Base-by-base conservation (phyloP, 2,888 invertebrate genomes). In the Gandaritis pyraliata region DNA sequence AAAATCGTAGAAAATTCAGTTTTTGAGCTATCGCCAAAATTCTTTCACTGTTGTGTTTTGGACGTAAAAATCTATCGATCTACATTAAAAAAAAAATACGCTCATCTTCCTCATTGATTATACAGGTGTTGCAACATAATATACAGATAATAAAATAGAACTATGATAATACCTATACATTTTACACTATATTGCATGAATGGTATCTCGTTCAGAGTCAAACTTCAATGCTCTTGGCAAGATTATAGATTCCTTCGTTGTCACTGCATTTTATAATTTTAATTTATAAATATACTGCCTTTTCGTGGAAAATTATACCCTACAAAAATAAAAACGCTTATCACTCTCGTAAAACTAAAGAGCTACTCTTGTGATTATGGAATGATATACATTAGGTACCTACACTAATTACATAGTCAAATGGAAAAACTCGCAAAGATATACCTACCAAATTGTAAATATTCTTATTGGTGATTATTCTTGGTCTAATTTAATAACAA, bases 101-200 rank as follows among this genome's bases (percentile, higher is more conserved):
- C n/a, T n/a, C n/a, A n/a, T n/a, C n/a, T n/a, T n/a, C n/a, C n/a
- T n/a, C n/a, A n/a, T 54, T 12, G 54, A 74, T 75, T 76, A 79
- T 77, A 79, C 77, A 80, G 80, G 78, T 78, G 74, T 78, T 85
- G 83, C 87, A 85, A 88, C 85, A 90, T 88, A 87, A 90, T 89
- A 87, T 88, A 89, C 87, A 89, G 81, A 88, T 76, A 83, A 72
- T 75, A 70, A 78, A 74, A 75, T 74, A 80, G 66, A 76, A 74
- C 72, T 74, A 74, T 73, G 65, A 74, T 78, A 76, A 74, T 71
- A 77, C 78, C 78, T 80, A 79, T 77, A 77, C 76, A 70, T 74
- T 66, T 72, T 70, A 16, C 58, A 70, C 77, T 75, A 77, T 81
- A 80, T 81, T 64, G 47, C 46, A 29, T 43, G 36, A 61, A 58